A percentile compares a stretch with the other conserved stretches of the same genome.
These are phyloP conservation scores for Dioctria linearis DNA, from an alignment of 2,888 invertebrate genomes.

Conservation along the genomic window DNA sequence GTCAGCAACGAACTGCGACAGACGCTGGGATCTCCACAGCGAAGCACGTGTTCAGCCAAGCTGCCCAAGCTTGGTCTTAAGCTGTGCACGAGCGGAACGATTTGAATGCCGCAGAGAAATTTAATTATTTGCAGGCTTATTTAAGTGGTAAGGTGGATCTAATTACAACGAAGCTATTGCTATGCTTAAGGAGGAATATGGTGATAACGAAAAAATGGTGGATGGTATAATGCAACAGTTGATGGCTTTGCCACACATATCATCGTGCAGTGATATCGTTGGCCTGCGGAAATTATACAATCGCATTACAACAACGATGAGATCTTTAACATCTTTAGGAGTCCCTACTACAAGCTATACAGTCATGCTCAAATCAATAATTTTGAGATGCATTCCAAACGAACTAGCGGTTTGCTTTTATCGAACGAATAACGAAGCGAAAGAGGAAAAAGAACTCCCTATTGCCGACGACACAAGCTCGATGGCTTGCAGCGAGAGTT, in stretches of 20 bases:
- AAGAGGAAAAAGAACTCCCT: no score
- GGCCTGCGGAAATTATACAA: background rate
- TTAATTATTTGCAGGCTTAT: constrained; percentile 1
- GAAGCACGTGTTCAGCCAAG: background rate
- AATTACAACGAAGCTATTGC: background rate
- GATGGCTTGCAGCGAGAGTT: no score
- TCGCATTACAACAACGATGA: background rate
- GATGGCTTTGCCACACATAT: background rate
- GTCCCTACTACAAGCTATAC: background rate
- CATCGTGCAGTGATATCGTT: background rate
- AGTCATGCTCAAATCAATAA: background rate
- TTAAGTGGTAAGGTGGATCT: background rate
- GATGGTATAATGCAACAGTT: constrained; percentile 9
- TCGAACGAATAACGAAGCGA: background rate
- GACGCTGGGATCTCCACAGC: no score
- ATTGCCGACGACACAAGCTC: no score
- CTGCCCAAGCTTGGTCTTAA: background rate
- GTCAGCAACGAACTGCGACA: no score
- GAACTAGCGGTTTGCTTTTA: background rate
- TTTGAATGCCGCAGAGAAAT: background rate
- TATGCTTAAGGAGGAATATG: background rate
- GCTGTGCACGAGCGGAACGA: background rate
- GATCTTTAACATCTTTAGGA: constrained; percentile 8
- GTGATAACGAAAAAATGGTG: background rate
- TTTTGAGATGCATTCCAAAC: background rate